phyloP scores from a whole-genome alignment of 1,140 invertebrate genomes.

The Polypedilum pembai region DNA sequence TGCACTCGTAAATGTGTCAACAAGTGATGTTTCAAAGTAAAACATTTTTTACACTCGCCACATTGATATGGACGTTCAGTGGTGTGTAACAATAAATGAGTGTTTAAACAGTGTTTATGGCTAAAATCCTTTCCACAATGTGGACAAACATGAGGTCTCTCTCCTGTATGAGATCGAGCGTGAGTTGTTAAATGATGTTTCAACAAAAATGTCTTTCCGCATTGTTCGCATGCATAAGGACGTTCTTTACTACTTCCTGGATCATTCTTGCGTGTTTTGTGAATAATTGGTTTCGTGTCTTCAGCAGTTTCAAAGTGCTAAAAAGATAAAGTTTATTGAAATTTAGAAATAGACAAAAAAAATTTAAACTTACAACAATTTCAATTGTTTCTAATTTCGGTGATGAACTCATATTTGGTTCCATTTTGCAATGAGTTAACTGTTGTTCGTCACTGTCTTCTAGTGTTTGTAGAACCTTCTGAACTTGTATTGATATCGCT shows the following conservation, averaged over 20 bases:
- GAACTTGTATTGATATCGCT: constrained; percentile 44
- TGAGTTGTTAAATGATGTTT: constrained; percentile 77
- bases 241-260: constrained; percentile 50
- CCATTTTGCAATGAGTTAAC: constrained; percentile 38
- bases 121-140: constrained; percentile 55
- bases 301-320: constrained; percentile 4
- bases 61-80: constrained; percentile 66
- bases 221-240: constrained; percentile 71
- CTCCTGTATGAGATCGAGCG: constrained; percentile 66
- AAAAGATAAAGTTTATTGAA: neutral
- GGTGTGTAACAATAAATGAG: constrained; percentile 51
- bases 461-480: constrained; percentile 44
- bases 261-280: constrained; percentile 12
- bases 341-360: neutral
- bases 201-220: constrained; percentile 72
- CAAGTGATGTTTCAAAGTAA: constrained; percentile 72
- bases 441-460: constrained; percentile 42
- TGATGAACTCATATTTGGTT: constrained; percentile 43
- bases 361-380: constrained; percentile 29
- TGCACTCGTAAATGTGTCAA: constrained; percentile 67
- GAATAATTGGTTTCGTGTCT: constrained; percentile 1
- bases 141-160: constrained; percentile 55
- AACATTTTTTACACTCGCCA: constrained; percentile 77
- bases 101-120: constrained; percentile 54
- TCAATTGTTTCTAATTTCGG: constrained; percentile 44